phyloP scores from a whole-genome alignment of 2,888 invertebrate species.

The Hedya salicella region DNA sequence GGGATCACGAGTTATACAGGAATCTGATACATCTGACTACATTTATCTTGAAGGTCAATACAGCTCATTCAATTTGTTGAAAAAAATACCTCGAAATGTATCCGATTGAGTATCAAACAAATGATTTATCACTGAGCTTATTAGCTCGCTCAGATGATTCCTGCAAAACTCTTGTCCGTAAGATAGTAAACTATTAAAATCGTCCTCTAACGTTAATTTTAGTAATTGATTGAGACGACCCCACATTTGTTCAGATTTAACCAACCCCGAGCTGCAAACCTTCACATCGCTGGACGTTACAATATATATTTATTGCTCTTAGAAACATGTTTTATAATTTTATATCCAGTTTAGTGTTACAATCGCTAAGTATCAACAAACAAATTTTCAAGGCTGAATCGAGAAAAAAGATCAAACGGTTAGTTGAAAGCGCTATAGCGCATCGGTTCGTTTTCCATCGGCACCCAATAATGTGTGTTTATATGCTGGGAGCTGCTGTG shows the following conservation, averaged over 20 bases:
- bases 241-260: neutral
- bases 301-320: slow-evolving; percentile 37
- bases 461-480: slow-evolving; percentile 39
- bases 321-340: slow-evolving; percentile 36
- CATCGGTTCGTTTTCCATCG: slow-evolving; percentile 38
- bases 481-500: slow-evolving; percentile 24
- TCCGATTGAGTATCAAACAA: no score
- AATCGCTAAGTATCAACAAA: slow-evolving; percentile 40
- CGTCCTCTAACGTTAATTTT: no score
- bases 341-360: slow-evolving; percentile 37
- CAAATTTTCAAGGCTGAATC: slow-evolving; percentile 42
- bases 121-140: no score
- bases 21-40: no score
- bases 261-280: slow-evolving; percentile 16
- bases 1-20: no score
- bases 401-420: slow-evolving; percentile 41
- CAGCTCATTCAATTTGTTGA: no score
- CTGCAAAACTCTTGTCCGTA: no score
- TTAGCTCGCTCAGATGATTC: no score
- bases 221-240: no score
- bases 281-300: slow-evolving; percentile 33
- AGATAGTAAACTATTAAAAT: no score
- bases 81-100: no score
- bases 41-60: no score
- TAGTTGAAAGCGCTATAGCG: slow-evolving; percentile 36